These are phyloP conservation scores for Anguilla obscura DNA, from an alignment of 2,797 vertebrate species.

Conservation along the genomic window DNA sequence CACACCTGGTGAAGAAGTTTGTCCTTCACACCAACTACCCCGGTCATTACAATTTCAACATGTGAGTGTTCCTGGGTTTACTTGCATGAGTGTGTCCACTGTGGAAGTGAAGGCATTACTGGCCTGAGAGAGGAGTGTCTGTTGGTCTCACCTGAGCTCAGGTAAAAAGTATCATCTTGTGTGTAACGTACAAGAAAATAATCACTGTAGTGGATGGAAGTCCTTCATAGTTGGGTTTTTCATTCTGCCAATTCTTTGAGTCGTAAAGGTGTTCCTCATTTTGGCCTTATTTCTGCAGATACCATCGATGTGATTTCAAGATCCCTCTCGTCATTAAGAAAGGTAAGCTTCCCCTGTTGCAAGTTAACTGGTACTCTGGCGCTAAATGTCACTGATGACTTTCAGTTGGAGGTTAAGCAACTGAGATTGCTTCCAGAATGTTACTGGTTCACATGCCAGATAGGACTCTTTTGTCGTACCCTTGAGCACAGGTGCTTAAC, in stretches of 20 bases:
- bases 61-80: conserved; percentile 75
- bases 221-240: not conserved
- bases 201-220: not conserved
- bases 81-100: not conserved
- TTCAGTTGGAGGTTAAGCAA: not conserved
- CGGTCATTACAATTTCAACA: conserved; percentile 99
- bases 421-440: not conserved
- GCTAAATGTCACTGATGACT: not conserved
- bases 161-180: not conserved
- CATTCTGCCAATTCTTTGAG: not conserved
- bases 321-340: conserved; percentile 92
- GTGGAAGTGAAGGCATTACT: not conserved
- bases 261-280: not conserved
- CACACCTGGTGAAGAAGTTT: conserved; percentile 98
- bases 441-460: not conserved
- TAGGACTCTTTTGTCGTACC: not conserved
- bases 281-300: conserved; percentile 68
- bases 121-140: not conserved
- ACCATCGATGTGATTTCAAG: conserved; percentile 98
- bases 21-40: conserved; percentile 98
- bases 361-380: not conserved
- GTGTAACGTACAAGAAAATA: not conserved
- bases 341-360: conserved; percentile 71
- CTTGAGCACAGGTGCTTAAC: not conserved
- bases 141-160: not conserved